Percentiles rank a stretch among this genome's conserved stretches.
These are phyloP conservation scores for Eonycteris spelaea DNA, from an alignment of 2,113 vertebrate genomes.

Conservation along the genomic window DNA sequence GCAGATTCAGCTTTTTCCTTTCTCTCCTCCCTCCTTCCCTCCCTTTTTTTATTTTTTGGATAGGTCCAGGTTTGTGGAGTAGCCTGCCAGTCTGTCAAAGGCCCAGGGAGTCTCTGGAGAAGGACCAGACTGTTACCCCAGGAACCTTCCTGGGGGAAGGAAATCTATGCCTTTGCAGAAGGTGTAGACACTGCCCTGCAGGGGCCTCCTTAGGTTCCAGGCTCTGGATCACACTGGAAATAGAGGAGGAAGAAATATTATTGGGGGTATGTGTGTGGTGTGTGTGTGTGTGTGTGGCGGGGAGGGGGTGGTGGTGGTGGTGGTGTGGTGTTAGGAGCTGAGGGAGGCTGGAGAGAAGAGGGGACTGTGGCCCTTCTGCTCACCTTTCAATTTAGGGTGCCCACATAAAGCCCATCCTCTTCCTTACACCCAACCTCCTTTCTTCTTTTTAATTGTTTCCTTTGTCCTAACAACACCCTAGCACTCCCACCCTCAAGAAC, in stretches of 20 bases:
- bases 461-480: constrained; percentile 15
- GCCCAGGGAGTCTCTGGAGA: constrained; percentile 3
- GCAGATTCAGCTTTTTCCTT: not conserved
- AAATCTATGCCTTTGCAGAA: not conserved
- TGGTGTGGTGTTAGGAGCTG: no score
- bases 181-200: not conserved
- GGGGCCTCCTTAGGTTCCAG: not conserved
- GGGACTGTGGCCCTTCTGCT: not conserved
- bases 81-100: not conserved
- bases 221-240: not conserved
- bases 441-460: not conserved
- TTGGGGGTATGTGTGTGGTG: no score
- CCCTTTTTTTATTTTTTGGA: not conserved
- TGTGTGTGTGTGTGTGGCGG: no score
- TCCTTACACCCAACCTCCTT: not conserved
- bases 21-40: no score
- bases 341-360: not conserved
- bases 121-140: not conserved
- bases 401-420: not conserved
- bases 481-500: not conserved
- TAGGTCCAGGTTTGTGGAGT: not conserved
- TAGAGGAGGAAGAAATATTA: not conserved
- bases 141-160: not conserved
- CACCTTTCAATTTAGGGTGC: not conserved
- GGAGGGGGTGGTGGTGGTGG: no score